Evolutionary conservation across 2,113 vertebrate species (phyloP), one percentile per base, ranked within the genome.

Genomic region (Apistogramma diplotaenia): DNA sequence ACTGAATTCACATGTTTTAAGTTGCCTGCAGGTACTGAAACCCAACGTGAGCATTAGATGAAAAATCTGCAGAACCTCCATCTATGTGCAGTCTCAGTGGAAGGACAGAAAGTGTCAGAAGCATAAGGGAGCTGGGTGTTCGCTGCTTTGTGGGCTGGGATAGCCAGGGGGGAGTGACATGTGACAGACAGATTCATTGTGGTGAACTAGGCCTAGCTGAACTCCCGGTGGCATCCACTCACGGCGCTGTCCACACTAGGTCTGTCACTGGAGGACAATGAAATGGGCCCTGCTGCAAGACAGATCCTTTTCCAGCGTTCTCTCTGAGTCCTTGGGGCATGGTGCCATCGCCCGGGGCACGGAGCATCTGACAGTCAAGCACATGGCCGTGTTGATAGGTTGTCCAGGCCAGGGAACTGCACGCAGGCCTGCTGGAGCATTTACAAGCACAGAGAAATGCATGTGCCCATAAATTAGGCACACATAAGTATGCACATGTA

Each of bases 161-260:
- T 75, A 65, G 81, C 77, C 60, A 13, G 59, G 62, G 79, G 71
- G 76, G 27, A 33, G 37, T 59, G 43, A 59, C 65, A 2, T 73
- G 80, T 92, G 83, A 91, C 89, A 46, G 89, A 85, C 74, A 89
- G 61, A 60, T 82, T 87, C 81, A 88, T 87, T 91, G 90, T 91
- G 74, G 78, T 74, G 85, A 82, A 49, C 59, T 8, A 37, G 59
- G 83, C 53, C 62, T 61, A 37, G 85, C 78, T n/a, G 80, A 71
- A 58, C 57, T 85, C 72, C 83, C 16, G 4, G 57, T 67, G 81
- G 89, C 74, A 43, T 86, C 78, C 83, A 60, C 65, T 87, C 70
- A 51, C 8, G 74, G 88, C 84, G n/a, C 23, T 27, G 25, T 78
- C 76, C 81, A 74, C 60, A 23, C 65, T n/a, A 43, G 61, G 59